Base-by-base conservation (phyloP, 2,888 invertebrate genomes). In the Aproaerema taeniolella region DNA sequence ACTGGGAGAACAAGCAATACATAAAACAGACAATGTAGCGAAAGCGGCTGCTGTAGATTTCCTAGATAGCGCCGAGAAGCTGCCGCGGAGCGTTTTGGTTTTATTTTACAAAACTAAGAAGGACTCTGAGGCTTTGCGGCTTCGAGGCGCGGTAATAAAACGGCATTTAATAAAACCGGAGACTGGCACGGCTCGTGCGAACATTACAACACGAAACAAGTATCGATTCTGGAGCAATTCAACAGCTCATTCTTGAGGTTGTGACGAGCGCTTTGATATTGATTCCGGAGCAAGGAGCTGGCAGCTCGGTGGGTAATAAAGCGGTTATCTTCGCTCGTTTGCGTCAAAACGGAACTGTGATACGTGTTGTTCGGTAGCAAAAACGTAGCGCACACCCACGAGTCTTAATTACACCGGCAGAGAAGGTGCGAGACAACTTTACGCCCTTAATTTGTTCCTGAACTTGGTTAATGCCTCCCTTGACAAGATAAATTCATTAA, bases 401-500 rank as follows among this genome's bases (percentile, higher is more conserved):
- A 15, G 14, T 32, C 36, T 36, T 42, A 45, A 42, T 39, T 39
- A 39, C 45, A 39, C 25, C 55, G 72, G 77, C 69, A 74, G 69
- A 58, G 66, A 64, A 77, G 72, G 71, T 72, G 69, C 62, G 64
- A 72, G 66, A 67, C 64, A 74, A 79, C 73, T 80, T 81, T 68
- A 65, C 65, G 75, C 68, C 66, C 67, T 74, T 81, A 83, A 85
- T 81, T 82, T 78, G 76, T 81, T 79, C 70, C 69, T 66, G 70
- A 82, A 82, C 75, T 79, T 74, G 65, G 69, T 74, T 80, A 80
- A 80, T 76, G 75, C 67, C 72, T 67, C 73, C 68, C 72, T 62
- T 76, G 82, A 80, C 80, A 76, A 79, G 80, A 74, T 78, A 78
- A 83, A 83, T 83, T 81, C 79, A 81, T 82, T 83, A 78, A 72